phyloP scores from a whole-genome alignment of 2,113 vertebrate species.

The Emydura subglobosa region DNA sequence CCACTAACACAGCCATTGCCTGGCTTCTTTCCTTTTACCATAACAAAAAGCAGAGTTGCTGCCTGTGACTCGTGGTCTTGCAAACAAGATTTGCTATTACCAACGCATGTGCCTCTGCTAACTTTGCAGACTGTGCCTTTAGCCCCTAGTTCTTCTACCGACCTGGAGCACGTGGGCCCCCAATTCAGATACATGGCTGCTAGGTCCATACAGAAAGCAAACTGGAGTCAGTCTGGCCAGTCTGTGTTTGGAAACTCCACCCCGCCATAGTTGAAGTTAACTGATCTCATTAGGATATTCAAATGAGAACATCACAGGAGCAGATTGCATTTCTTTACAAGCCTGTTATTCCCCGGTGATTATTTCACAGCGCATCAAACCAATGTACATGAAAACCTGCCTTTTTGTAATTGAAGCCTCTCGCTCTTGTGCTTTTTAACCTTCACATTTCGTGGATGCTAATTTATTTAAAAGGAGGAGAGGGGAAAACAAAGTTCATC shows the following conservation, averaged over 20 bases:
- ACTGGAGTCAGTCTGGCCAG: not conserved
- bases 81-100: too few species aligned
- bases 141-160: not conserved
- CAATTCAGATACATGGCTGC: not conserved
- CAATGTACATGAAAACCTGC: not conserved
- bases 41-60: too few species aligned
- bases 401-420: not conserved
- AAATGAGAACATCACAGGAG: constrained; percentile 2
- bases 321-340: not conserved
- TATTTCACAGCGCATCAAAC: accelerated
- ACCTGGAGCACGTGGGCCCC: not conserved
- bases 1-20: too few species aligned
- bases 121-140: not conserved
- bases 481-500: not conserved
- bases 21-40: too few species aligned
- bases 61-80: not conserved
- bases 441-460: not conserved
- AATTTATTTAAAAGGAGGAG: not conserved
- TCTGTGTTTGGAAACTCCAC: not conserved
- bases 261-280: not conserved
- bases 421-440: not conserved
- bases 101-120: not conserved
- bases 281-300: constrained; percentile 62
- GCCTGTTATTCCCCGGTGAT: accelerated
- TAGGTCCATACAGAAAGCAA: not conserved